Evolutionary conservation across 2,888 invertebrate species (phyloP).

Genomic region (Tipula helvola): DNA sequence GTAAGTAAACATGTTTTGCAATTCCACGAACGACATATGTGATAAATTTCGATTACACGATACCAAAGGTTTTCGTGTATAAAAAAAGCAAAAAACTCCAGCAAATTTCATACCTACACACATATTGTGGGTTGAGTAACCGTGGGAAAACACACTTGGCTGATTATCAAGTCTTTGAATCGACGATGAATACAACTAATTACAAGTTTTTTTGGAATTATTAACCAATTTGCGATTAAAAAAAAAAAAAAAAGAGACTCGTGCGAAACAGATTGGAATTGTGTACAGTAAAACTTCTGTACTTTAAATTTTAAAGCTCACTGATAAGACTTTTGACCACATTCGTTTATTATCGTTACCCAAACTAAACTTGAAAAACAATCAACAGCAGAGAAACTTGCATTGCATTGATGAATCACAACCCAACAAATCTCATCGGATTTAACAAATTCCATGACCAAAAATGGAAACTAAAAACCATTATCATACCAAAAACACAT

Average conservation of each 20-base stretch:
- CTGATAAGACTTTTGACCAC: not conserved
- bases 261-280: not conserved
- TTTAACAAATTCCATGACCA: not conserved
- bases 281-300: not conserved
- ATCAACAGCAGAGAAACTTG: not conserved
- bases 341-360: not conserved
- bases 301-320: not conserved
- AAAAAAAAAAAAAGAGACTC: not conserved
- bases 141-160: not conserved
- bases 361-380: not conserved
- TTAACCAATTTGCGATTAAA: not conserved
- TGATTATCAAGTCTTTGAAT: not conserved
- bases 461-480: not conserved
- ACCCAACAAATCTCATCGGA: not conserved
- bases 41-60: not conserved
- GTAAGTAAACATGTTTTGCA: not conserved
- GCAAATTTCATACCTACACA: not conserved
- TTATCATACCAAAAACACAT: not conserved
- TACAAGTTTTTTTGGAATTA: not conserved
- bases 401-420: not conserved
- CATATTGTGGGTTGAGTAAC: not conserved
- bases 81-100: not conserved
- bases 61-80: not conserved
- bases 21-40: not conserved
- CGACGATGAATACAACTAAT: not conserved